Conservation (phyloP, 2,113 vertebrate species). For the Ariopsis seemanni region DNA sequence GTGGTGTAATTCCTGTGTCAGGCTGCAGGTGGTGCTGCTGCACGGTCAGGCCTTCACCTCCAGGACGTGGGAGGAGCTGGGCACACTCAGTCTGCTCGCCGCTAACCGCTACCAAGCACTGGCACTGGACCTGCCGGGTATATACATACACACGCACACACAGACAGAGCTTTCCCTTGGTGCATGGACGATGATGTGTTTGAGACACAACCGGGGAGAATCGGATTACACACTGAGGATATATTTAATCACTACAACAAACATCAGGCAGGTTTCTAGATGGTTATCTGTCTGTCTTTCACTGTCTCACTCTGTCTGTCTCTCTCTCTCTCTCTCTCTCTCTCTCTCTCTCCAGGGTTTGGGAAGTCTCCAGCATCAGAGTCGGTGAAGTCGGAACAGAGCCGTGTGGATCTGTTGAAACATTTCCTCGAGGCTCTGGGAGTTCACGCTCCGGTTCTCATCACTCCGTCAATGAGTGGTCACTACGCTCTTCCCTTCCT, state of each 20-base stretch:
- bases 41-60: constrained; percentile 93
- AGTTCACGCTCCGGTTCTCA: constrained; percentile 75
- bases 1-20: constrained; percentile 51
- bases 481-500: constrained; percentile 89
- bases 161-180: background rate
- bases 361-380: constrained; percentile 79
- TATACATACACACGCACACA: background rate
- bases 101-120: constrained; percentile 82
- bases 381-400: constrained; percentile 73
- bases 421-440: constrained; percentile 78
- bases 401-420: constrained; percentile 79
- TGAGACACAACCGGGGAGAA: background rate
- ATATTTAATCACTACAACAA: background rate
- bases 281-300: background rate
- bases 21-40: constrained; percentile 85
- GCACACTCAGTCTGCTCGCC: constrained; percentile 84
- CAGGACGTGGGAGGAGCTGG: constrained; percentile 88
- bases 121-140: constrained; percentile 94
- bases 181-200: background rate
- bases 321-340: constrained; percentile 34
- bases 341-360: constrained; percentile 73
- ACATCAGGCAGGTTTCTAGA: background rate
- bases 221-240: background rate
- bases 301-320: background rate
- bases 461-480: constrained; percentile 95